Evolutionary conservation across 2,113 vertebrate genomes (phyloP).

Genomic region (Eretmochelys imbricata): DNA sequence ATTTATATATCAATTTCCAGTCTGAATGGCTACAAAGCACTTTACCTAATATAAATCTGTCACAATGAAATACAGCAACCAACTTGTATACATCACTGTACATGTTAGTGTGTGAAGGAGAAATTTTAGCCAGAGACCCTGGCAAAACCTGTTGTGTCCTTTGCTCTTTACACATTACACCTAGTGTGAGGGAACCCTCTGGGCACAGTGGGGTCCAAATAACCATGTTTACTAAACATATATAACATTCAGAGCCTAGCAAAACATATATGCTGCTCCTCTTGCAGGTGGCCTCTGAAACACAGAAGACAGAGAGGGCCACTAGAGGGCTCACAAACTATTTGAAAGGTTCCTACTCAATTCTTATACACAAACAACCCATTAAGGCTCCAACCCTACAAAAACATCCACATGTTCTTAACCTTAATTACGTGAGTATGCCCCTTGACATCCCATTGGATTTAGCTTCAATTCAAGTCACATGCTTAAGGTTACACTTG

Average conservation of each 20-base stretch:
- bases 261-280: background rate
- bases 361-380: background rate
- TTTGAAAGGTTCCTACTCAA: background rate
- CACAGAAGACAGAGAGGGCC: background rate
- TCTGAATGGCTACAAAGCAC: background rate
- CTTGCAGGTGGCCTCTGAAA: background rate
- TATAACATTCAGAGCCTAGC: background rate
- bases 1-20: background rate
- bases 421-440: conserved; percentile 17
- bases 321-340: background rate
- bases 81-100: background rate
- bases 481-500: conserved; percentile 37
- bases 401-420: conserved; percentile 33
- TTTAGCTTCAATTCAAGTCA: conserved; percentile 36
- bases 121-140: background rate
- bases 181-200: background rate
- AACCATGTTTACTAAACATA: background rate
- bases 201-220: background rate
- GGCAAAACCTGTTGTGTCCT: background rate
- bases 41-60: background rate
- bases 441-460: background rate
- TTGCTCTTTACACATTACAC: background rate
- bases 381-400: background rate
- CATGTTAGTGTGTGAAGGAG: background rate
- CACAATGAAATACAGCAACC: background rate